Conservation (phyloP, 2,797 vertebrate genomes). For the Lerista edwardsae region DNA sequence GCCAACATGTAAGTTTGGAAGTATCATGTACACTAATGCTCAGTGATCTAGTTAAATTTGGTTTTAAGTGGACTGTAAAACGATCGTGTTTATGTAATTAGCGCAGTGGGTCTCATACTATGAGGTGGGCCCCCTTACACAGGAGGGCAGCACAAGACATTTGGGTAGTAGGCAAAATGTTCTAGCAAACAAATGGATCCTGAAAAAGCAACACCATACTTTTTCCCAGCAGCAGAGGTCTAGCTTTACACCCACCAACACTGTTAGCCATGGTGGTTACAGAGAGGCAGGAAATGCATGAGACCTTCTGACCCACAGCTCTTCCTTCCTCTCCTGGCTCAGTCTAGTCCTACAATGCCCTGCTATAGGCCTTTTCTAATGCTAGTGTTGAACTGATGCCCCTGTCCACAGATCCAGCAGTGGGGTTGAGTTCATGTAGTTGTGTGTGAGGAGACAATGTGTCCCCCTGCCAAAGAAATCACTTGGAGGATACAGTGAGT, state of each 20-base stretch:
- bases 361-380: background rate
- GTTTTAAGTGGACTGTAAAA: background rate
- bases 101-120: background rate
- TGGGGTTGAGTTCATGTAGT: background rate
- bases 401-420: background rate
- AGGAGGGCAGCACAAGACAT: background rate
- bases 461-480: background rate
- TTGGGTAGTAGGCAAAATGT: background rate
- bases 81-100: background rate
- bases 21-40: background rate
- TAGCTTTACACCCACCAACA: background rate
- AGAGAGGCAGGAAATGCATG: background rate
- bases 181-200: background rate
- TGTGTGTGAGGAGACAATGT: background rate
- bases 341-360: background rate
- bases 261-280: background rate
- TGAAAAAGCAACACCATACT: background rate
- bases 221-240: background rate
- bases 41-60: conserved; percentile 9
- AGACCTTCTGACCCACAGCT: background rate
- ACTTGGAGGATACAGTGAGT: background rate
- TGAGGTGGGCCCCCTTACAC: background rate
- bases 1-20: background rate
- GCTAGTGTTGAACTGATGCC: background rate
- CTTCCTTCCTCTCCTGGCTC: background rate